Percentiles rank a stretch among this genome's conserved stretches.
phyloP scores from a whole-genome alignment of 2,113 vertebrate genomes.

The Microcebus jonahi region DNA sequence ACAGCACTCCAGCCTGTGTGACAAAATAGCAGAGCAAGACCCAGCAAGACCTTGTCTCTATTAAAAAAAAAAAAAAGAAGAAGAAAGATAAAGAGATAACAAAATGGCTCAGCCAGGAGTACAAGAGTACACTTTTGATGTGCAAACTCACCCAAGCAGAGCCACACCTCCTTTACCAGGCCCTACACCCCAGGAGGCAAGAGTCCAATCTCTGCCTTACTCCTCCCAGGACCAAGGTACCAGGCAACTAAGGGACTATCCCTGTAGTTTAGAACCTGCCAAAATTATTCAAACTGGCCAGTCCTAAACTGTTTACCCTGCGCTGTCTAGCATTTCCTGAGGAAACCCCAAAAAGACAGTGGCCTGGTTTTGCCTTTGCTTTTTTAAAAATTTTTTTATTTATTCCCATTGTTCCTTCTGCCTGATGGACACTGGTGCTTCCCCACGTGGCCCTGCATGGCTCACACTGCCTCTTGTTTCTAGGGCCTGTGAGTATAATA shows the following conservation, averaged over 20 bases:
- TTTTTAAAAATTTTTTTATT: too few species aligned
- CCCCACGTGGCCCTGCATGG: not conserved
- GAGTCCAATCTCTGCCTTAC: not conserved
- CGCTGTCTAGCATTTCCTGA: not conserved
- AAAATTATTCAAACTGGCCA: not conserved
- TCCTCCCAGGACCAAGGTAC: not conserved
- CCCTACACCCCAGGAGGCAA: not conserved
- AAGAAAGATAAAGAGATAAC: not conserved
- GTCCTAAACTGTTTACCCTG: not conserved
- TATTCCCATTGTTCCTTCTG: not conserved
- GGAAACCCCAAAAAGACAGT: not conserved
- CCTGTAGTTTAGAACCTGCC: too few species aligned
- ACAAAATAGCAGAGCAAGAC: not conserved
- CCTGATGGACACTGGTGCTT: not conserved
- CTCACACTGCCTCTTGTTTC: not conserved
- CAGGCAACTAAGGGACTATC: too few species aligned
- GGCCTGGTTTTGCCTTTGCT: not conserved
- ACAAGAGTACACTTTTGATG: not conserved
- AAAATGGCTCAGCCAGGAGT: not conserved
- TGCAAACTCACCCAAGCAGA: not conserved
- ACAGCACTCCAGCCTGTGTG: too few species aligned
- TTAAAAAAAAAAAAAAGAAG: not conserved
- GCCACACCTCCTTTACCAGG: not conserved
- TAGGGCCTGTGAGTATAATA: not conserved
- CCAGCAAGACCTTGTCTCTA: fast-evolving